Evolutionary conservation across 37 sponge, comb jelly and placozoan genomes (phyloP).

Genomic region (Spongilla lacustris): DNA sequence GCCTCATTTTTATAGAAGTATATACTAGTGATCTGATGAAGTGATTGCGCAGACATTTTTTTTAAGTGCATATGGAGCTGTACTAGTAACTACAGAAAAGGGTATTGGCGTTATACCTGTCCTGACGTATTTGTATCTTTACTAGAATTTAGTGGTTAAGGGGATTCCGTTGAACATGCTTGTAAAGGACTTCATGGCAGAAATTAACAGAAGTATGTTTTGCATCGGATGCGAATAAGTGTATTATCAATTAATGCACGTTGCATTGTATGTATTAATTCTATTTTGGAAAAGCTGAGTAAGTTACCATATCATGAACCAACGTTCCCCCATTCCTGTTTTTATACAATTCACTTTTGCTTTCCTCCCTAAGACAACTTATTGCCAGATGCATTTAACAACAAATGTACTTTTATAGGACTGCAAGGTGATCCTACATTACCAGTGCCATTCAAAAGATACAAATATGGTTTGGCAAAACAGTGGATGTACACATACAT

Average conservation of each 20-base stretch:
- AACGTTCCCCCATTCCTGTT: not conserved
- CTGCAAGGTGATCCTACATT: not conserved
- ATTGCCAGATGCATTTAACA: too few relatives aligned
- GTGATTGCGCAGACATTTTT: too few relatives aligned
- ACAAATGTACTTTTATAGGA: not conserved
- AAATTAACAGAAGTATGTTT: slow-evolving; percentile 23
- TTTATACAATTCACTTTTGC: not conserved
- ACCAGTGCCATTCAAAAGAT: slow-evolving; percentile 55
- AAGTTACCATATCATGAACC: too few relatives aligned
- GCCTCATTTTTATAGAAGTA: too few relatives aligned
- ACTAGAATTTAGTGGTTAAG: slow-evolving; percentile 18
- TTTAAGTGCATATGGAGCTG: too few relatives aligned
- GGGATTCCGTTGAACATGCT: slow-evolving; percentile 1
- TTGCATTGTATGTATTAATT: not conserved
- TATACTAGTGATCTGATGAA: too few relatives aligned
- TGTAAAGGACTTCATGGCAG: slow-evolving; percentile 20
- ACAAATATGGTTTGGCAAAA: slow-evolving; percentile 42
- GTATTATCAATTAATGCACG: not conserved
- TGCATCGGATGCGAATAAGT: not conserved
- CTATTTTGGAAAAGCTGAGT: too few relatives aligned
- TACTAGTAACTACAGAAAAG: too few relatives aligned
- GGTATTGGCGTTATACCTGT: too few relatives aligned
- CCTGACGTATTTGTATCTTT: not conserved
- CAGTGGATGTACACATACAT: not conserved
- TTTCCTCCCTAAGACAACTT: too few relatives aligned